phyloP scores from a whole-genome alignment of 2,888 invertebrate genomes.

The Drosophila phalerata region DNA sequence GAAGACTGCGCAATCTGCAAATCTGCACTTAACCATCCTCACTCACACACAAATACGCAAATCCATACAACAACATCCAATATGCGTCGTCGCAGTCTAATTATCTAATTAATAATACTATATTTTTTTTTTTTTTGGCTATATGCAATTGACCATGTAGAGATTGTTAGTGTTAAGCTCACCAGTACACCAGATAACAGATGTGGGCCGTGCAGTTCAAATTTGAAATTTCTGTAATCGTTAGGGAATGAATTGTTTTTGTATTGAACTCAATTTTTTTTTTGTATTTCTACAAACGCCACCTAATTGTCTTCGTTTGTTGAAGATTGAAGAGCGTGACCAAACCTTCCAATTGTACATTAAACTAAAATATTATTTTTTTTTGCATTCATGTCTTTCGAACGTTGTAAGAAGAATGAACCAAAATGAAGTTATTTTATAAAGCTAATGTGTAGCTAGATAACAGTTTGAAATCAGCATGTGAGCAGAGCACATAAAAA shows the following conservation, averaged over 20 bases:
- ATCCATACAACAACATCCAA: constrained; percentile 38
- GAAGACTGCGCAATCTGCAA: constrained; percentile 62
- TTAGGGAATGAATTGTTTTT: constrained; percentile 35
- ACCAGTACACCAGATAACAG: constrained; percentile 11
- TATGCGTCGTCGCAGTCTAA: constrained; percentile 47
- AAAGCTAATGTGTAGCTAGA: constrained; percentile 29
- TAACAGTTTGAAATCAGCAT: constrained; percentile 18
- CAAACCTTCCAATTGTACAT: constrained; percentile 54
- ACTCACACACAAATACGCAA: constrained; percentile 20
- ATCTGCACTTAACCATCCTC: constrained; percentile 26
- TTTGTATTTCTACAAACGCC: constrained; percentile 19
- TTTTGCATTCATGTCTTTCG: constrained; percentile 20
- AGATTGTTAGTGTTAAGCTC: constrained; percentile 69
- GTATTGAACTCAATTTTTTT: constrained; percentile 4
- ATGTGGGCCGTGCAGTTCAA: constrained; percentile 17
- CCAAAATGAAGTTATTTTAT: constrained; percentile 24
- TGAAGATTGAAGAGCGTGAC: constrained; percentile 49
- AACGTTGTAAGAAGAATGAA: constrained; percentile 7
- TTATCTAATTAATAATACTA: constrained; percentile 46
- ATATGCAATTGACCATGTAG: constrained; percentile 44
- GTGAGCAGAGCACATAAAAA: constrained; percentile 18
- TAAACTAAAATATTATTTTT: constrained; percentile 51
- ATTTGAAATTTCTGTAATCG: constrained; percentile 12
- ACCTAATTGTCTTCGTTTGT: constrained; percentile 68
- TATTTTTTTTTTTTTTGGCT: constrained; percentile 53